Evolutionary conservation across 2,888 invertebrate species (phyloP).

Genomic region (Lamproptera curius): DNA sequence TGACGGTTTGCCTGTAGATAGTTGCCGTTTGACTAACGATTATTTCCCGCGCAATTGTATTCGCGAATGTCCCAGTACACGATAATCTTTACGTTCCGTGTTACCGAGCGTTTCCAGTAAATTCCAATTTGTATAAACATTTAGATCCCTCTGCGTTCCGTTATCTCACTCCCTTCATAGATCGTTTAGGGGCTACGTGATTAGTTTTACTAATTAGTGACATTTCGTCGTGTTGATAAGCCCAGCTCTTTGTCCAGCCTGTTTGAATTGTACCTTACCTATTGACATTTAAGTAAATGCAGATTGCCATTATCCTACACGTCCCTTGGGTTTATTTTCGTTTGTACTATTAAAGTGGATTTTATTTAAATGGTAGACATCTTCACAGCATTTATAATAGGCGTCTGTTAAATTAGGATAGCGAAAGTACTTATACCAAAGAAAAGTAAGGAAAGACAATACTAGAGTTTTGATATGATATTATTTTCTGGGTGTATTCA

Average conservation of each 20-base stretch:
- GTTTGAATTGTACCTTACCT: conserved; percentile 14
- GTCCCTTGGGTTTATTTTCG: conserved; percentile 36
- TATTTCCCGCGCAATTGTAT: too few relatives aligned
- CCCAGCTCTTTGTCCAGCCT: conserved; percentile 14
- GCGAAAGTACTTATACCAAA: too few relatives aligned
- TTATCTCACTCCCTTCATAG: conserved; percentile 6
- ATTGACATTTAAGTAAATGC: conserved; percentile 18
- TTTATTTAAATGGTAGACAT: background rate
- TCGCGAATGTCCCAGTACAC: background rate
- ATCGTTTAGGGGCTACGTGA: conserved; percentile 1
- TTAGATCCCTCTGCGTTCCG: background rate
- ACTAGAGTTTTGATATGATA: too few relatives aligned
- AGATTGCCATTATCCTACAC: conserved; percentile 13
- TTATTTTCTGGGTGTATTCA: too few relatives aligned
- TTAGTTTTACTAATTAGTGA: conserved; percentile 20
- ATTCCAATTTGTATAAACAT: conserved; percentile 4
- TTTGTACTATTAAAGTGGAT: conserved; percentile 24
- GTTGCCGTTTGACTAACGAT: too few relatives aligned
- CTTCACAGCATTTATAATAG: too few relatives aligned
- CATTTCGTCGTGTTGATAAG: conserved; percentile 16
- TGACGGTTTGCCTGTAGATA: too few relatives aligned
- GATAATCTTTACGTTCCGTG: background rate
- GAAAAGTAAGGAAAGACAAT: too few relatives aligned
- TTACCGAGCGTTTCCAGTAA: background rate
- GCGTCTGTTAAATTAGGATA: too few relatives aligned